Percentiles rank a stretch among this genome's conserved stretches.
Conservation (phyloP, 92 coral and sea anemone species). For the Scolanthus callimorphus region DNA sequence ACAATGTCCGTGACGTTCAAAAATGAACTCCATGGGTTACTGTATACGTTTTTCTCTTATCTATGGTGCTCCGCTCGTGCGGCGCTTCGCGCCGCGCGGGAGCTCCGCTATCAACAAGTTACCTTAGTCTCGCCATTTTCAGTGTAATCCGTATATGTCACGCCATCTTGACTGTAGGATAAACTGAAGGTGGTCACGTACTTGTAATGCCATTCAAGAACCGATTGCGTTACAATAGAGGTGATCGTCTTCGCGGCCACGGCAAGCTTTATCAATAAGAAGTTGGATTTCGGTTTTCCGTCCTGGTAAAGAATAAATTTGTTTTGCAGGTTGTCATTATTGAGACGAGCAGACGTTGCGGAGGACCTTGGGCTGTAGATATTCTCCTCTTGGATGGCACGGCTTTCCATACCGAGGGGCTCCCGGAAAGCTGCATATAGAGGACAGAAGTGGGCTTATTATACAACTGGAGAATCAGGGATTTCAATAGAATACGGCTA, state of each 20-base stretch:
- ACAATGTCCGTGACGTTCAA: no score
- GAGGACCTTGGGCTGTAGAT: not conserved
- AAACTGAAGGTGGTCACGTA: not conserved
- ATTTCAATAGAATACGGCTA: no score
- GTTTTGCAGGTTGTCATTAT: not conserved
- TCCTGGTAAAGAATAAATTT: no score
- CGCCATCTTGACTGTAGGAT: not conserved
- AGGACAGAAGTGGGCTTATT: no score
- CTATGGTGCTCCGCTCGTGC: no score
- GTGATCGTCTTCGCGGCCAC: not conserved
- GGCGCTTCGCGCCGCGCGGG: no score
- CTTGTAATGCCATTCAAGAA: not conserved
- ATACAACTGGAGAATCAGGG: no score
- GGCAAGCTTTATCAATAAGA: not conserved
- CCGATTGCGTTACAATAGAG: not conserved
- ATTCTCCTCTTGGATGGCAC: not conserved
- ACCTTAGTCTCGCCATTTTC: not conserved
- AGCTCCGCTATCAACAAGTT: no score
- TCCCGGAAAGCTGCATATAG: no score
- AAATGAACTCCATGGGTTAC: no score
- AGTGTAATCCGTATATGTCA: not conserved
- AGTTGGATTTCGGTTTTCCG: no score
- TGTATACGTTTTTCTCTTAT: no score
- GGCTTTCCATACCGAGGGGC: not conserved
- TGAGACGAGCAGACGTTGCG: not conserved